Base-by-base conservation (phyloP, 1,140 invertebrate genomes). In the Glomeris maerens region DNA sequence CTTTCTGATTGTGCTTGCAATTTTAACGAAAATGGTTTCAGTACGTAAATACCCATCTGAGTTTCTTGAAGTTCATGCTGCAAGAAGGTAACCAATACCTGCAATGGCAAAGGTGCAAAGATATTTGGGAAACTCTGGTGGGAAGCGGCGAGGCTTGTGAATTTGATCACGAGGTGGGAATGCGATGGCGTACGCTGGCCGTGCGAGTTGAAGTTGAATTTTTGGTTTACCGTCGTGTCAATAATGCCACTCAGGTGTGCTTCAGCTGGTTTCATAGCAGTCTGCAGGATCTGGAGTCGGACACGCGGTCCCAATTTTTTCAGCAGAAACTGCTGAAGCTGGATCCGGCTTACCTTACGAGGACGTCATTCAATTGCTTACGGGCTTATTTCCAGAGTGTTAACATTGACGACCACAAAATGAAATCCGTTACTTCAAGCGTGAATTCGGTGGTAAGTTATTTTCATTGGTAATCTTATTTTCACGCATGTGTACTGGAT, bases 241-340 rank as follows among this genome's bases (percentile, higher is more conserved):
- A 2, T 49, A 22, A 26, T 5, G 23, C 38, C 23, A 31, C 52
- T 28, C 56, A 72, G 71, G 67, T 65, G 2, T 72, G 72, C 52
- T 74, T 69, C 59, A 65, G 69, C 26, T 74, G 72, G 72, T 73
- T 74, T 58, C 67, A 60, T 40, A 64, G 63, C 50, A 70, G 72
- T 36, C 53, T 72, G n/a, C 60, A 62, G 45, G 73, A 74, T 55
- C 55, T 75, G 39, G 71, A 73, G 44, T 57, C 63, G 21, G 69
- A 72, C 17, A 72, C 72, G 4, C 68, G 70, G 53, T 62, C 57
- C 29, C 61, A 69, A 27, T 57, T 75, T n/a, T 74, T 74, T 55
- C 64, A 67, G 55, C 67, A 73, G 51, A 69, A 72, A 52, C 57
- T 74, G 2, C 56, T 74, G 22, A 65, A 66, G 41, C 55, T 72